Percentiles rank a stretch among this genome's conserved stretches.
phyloP scores from a whole-genome alignment of 1,140 invertebrate genomes.

The Platyscapa corneri region DNA sequence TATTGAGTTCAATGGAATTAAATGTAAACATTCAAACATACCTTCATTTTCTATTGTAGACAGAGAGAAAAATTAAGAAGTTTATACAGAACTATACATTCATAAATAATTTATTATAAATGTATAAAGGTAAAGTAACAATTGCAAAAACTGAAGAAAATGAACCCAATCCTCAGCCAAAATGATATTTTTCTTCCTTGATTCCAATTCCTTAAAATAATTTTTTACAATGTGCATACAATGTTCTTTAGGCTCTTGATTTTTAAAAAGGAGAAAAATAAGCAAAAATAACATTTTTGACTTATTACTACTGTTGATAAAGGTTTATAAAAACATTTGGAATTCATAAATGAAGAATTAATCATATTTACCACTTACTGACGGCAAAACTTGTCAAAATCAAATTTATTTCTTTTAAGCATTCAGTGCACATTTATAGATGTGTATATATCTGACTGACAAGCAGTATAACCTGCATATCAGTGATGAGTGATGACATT shows the following conservation, averaged over 20 bases:
- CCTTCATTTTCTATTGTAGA: constrained; percentile 36
- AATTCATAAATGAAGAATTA: background rate
- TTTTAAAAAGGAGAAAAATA: background rate
- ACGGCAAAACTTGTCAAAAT: constrained; percentile 58
- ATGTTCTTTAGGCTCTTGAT: background rate
- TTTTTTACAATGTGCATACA: constrained; percentile 1
- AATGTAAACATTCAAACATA: constrained; percentile 45
- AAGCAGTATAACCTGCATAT: constrained; percentile 53
- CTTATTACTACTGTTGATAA: background rate
- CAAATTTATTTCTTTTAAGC: constrained; percentile 49
- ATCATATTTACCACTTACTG: constrained; percentile 59
- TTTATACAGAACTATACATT: background rate
- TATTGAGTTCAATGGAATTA: background rate
- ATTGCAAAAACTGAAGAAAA: background rate
- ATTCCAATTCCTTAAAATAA: background rate
- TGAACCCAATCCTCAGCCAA: background rate
- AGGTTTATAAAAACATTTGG: constrained; percentile 10
- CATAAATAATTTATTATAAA: background rate
- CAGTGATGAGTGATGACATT: constrained; percentile 65
- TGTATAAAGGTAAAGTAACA: background rate
- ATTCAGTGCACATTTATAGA: constrained; percentile 55
- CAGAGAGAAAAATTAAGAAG: background rate
- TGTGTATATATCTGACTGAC: constrained; percentile 46
- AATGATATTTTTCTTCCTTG: background rate
- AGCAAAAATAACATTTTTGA: background rate